Conservation (phyloP, 2,888 invertebrate genomes). For the Drosophila diplacantha region DNA sequence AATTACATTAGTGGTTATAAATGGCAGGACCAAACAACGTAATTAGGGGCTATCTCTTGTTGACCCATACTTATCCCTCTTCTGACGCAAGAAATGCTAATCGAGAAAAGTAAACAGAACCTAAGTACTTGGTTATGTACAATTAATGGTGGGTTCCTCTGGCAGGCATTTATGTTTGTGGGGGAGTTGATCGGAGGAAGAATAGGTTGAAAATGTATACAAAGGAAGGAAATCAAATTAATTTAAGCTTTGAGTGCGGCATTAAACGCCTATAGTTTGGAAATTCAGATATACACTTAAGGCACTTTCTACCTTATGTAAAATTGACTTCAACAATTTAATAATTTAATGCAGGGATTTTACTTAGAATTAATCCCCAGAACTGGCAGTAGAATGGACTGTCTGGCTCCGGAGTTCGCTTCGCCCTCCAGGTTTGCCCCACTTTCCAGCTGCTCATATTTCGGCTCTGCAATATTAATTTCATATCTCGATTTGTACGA, state of each 20-base stretch:
- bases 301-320: neutral
- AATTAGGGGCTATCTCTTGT: conserved; percentile 7
- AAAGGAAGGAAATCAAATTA: neutral
- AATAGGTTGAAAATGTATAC: neutral
- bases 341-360: neutral
- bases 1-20: conserved; percentile 15
- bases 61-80: neutral
- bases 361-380: no score
- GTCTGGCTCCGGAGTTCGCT: neutral
- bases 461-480: conserved; percentile 61
- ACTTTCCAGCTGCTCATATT: conserved; percentile 41
- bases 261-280: neutral
- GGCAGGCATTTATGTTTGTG: neutral
- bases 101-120: neutral
- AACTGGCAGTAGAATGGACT: neutral
- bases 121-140: neutral
- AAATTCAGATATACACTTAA: no score
- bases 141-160: conserved; percentile 4
- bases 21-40: conserved; percentile 1
- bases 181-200: neutral
- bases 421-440: conserved; percentile 1
- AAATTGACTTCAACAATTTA: neutral
- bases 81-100: conserved; percentile 12
- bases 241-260: neutral
- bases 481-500: conserved; percentile 68